phyloP scores from a whole-genome alignment of 2,888 invertebrate species.

The Bembecia ichneumoniformis region DNA sequence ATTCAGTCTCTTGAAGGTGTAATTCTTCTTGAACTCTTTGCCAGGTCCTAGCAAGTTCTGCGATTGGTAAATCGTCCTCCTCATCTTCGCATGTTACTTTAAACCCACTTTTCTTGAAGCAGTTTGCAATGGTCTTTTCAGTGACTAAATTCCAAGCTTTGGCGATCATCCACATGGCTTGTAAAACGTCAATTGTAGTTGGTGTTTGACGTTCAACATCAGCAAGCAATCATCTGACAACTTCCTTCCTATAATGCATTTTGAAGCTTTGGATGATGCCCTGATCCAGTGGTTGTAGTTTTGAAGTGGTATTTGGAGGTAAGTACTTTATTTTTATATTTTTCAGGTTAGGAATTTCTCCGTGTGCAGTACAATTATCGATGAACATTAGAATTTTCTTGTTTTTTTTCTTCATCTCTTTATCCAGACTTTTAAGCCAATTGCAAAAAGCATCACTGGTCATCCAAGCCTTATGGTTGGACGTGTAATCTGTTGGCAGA shows the following conservation, averaged over 20 bases:
- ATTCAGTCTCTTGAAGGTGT: slow-evolving; percentile 12
- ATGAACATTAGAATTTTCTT: slow-evolving; percentile 13
- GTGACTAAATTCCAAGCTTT: not conserved
- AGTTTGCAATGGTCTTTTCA: not conserved
- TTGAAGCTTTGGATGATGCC: slow-evolving; percentile 14
- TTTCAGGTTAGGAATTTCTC: slow-evolving; percentile 5
- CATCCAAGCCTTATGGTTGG: slow-evolving; percentile 14
- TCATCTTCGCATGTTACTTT: slow-evolving; percentile 14
- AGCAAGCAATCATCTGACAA: slow-evolving; percentile 12
- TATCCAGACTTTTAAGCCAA: slow-evolving; percentile 10
- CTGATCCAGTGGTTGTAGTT: slow-evolving; percentile 14
- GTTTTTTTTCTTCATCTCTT: slow-evolving; percentile 8
- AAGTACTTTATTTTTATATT: slow-evolving; percentile 10
- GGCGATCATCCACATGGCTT: not conserved
- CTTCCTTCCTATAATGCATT: slow-evolving; percentile 13
- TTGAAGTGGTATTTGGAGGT: slow-evolving; percentile 12
- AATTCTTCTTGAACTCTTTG: slow-evolving; percentile 13
- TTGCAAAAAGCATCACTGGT: slow-evolving; percentile 14
- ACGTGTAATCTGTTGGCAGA: slow-evolving; percentile 13
- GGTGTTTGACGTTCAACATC: slow-evolving; percentile 12
- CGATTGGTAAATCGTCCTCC: slow-evolving; percentile 11
- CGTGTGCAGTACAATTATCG: slow-evolving; percentile 11
- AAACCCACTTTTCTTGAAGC: too few species aligned
- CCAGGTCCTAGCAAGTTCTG: slow-evolving; percentile 12
- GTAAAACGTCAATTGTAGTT: slow-evolving; percentile 1